These are phyloP conservation scores for Drosophila punjabiensis DNA, from an alignment of 1,140 invertebrate species.

Conservation along the genomic window DNA sequence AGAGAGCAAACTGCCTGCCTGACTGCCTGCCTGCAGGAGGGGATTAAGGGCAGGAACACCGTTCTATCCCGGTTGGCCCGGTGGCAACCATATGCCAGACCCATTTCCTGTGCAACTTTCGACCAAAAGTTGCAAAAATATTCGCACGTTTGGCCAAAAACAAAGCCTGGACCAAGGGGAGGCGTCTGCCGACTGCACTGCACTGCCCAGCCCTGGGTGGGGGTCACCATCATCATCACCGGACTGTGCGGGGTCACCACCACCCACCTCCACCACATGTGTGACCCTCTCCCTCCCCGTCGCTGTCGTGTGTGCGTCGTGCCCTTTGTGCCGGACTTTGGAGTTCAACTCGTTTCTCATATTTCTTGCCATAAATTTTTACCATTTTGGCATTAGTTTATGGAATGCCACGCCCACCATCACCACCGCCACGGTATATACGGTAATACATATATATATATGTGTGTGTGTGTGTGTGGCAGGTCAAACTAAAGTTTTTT, in stretches of 20 bases:
- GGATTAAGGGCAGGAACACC: constrained; percentile 40
- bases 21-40: constrained; percentile 4
- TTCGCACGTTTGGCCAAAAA: constrained; percentile 79
- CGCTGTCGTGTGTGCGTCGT: constrained; percentile 36
- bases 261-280: constrained; percentile 5
- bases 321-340: constrained; percentile 63
- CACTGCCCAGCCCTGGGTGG: not conserved
- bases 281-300: not conserved
- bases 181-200: not conserved
- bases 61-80: constrained; percentile 16
- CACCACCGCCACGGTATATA: not conserved
- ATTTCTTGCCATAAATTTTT: constrained; percentile 79
- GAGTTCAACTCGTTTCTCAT: constrained; percentile 63
- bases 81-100: constrained; percentile 64
- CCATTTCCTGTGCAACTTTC: constrained; percentile 80
- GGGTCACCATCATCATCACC: constrained; percentile 10
- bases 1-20: constrained; percentile 30
- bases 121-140: constrained; percentile 82
- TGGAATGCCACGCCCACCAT: constrained; percentile 47
- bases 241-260: constrained; percentile 15
- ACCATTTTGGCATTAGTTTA: constrained; percentile 68
- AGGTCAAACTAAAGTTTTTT: constrained; percentile 55
- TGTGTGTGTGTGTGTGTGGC: constrained; percentile 17
- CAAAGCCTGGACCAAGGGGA: constrained; percentile 52
- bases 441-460: not conserved